These are phyloP conservation scores for Mythimna impura DNA, from an alignment of 2,888 invertebrate genomes.

Conservation along the genomic window DNA sequence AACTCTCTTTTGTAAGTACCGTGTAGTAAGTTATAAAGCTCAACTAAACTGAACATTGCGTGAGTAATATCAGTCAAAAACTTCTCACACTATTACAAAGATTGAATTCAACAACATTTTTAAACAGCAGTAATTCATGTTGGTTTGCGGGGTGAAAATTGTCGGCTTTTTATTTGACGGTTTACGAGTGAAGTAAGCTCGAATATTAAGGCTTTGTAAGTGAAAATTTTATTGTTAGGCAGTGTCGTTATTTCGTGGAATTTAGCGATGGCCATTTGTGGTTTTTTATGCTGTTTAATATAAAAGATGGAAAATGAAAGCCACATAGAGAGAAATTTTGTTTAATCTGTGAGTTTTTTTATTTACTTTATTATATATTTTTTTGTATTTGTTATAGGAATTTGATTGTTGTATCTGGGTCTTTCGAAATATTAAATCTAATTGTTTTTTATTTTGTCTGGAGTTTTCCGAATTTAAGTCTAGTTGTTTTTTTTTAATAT, in stretches of 20 bases:
- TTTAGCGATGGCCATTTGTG: slow-evolving; percentile 53
- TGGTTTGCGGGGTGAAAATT: slow-evolving; percentile 66
- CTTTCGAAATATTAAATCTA: neutral
- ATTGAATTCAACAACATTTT: slow-evolving; percentile 68
- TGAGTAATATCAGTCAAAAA: slow-evolving; percentile 44
- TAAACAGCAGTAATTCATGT: slow-evolving; percentile 61
- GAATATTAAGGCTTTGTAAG: slow-evolving; percentile 66
- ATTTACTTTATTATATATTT: neutral
- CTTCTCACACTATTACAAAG: slow-evolving; percentile 27
- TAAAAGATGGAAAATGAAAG: slow-evolving; percentile 8
- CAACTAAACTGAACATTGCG: slow-evolving; percentile 23
- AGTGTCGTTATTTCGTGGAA: slow-evolving; percentile 60
- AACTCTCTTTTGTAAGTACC: neutral
- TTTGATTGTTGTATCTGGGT: neutral
- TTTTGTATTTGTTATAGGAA: neutral
- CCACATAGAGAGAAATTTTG: neutral
- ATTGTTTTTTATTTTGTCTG: neutral
- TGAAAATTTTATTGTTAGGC: slow-evolving; percentile 67
- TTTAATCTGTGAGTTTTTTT: neutral
- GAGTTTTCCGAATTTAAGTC: neutral
- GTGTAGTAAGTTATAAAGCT: neutral
- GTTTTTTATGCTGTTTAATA: slow-evolving; percentile 31
- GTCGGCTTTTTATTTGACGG: slow-evolving; percentile 67
- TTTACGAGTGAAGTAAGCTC: slow-evolving; percentile 65
- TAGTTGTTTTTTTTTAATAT: neutral